Evolutionary conservation across 2,113 vertebrate genomes (phyloP), one percentile per base, ranked within the genome.

Genomic region (Gambusia affinis): DNA sequence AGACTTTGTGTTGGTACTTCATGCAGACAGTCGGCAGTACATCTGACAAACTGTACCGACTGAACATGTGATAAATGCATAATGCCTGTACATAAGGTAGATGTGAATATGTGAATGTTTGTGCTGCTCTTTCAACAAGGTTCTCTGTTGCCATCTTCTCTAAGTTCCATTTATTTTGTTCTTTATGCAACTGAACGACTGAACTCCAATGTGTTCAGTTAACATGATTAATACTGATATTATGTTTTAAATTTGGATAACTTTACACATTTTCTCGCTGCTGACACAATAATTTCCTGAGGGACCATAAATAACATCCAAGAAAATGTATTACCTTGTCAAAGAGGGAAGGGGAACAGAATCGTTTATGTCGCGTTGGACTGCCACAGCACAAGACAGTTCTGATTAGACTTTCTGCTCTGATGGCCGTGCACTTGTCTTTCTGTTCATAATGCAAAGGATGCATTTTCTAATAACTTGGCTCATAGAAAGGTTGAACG

Each of bases 331-430:
- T 89, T 89, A 88, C 67, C 29, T 76, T 80, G 30, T 76, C 78
- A 78, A 75, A 85, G 80, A 79, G 62, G 81, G 89, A 83, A 76
- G 69, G 70, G 60, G 83, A 85, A 82, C 42, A 60, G 24, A 74
- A 76, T 88, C 29, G 84, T 89, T 79, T 80, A 70, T 24, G 35
- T n/a, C 72, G 65, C 64, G 66, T 87, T 29, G 15, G 33, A 60
- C 80, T 68, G 65, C 79, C 69, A 67, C 75, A 70, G 73, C 68
- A 57, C 37, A 76, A 73, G 72, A 86, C 79, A 39, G 70, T 78
- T 88, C 62, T 82, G 75, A 89, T 90, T 85, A 89, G 81, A 88
- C 84, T 70, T 81, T 47, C 71, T 63, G 81, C 87, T 86, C 80
- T 33, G 51, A 73, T 80, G 72, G 27, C 66, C 74, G 8, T 33